Base-by-base conservation (phyloP, 2,113 vertebrate species). In the Mesocricetus auratus region DNA sequence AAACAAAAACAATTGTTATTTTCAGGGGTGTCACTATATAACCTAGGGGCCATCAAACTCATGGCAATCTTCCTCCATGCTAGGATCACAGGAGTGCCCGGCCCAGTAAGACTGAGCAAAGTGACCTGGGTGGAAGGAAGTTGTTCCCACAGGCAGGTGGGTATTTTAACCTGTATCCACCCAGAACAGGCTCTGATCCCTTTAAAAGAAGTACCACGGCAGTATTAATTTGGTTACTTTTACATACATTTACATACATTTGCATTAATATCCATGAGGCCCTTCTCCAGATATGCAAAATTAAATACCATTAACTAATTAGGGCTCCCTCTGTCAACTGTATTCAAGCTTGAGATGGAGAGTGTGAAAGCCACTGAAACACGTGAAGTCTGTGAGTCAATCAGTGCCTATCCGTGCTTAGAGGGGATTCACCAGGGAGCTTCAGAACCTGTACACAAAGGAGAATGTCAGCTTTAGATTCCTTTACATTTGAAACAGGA, bases 211-310 rank as follows among this genome's bases (percentile, higher is more conserved):
- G 47, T 69, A 24, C 22, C 47, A 94, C 3, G 68, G 50, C 16
- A 74, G 85, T 74, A 78, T 95, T 93, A 77, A 94, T 97, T 92
- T 97, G 94, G 71, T 86, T 96, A 92, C 93, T 95, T 97, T 97
- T 94, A 83, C 88, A 95, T 92, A 96, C 92, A 96, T 97, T 97
- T 94, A 86, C 88, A 95, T 94, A 96, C 90, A 96, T 95, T 73
- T 97, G 86, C 71, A 89, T 96, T 92, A 86, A 94, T 96, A 95
- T 81, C 22, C 33, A 89, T 89, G 50, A 97, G 33, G 7, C 26
- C 39, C 39, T 83, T 91, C 68, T 94, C 4, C 58, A 90, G 29
- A 71, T 89, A 90, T 89, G 83, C 82, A 97, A 96, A 96, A 93
- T 96, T 93, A 92, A 90, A 62, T 79, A 77, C 85, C 56, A 56